Evolutionary conservation across 2,113 vertebrate genomes (phyloP), one percentile per base, ranked within the genome.

Genomic region (Empidonax traillii): DNA sequence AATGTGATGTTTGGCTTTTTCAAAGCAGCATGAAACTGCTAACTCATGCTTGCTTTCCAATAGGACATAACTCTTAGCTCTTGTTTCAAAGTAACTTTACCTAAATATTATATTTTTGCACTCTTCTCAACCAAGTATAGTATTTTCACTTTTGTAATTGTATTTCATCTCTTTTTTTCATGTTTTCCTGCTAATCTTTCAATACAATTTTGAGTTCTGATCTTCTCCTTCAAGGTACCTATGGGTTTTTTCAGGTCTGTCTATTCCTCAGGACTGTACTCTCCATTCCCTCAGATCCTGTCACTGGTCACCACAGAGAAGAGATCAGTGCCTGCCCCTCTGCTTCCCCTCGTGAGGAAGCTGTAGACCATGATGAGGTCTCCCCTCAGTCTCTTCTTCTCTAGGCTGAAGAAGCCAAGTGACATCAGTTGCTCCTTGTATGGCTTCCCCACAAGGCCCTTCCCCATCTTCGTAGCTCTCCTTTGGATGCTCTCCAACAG

Each of bases 361-460:
- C 17, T 35, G 13, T 35, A 22, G 62, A 31, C 6, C n/a, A 30
- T 24, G 24, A 1, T 41, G 39, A n/a, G 1, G 18, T 55, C 11
- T 22, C 12, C 2, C 31, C 21, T 62, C 18, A 27, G 4, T 15
- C 30, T 89, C 9, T 6, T 37, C 7, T 35, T 43, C 51, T 55
- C 25, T 47, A 83, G 55, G 14, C 20, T 55, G 47, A 62, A 31
- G 13, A 23, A 30, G 0, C 5, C 20, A 41, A 47, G 24, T 9
- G 24, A 0, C 8, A 21, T 27, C 63, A 47, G 7, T 1, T 7
- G 2, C 21, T 55, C 11, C 41, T 68, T 1, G 0, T 2, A n/a
- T 0, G 49, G 49, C 9, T 31, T 89, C 21, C 6, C 47, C 14
- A 53, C 28, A 25, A 52, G 28, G 28, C 39, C 3, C 7, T 75